Conservation (phyloP, 2,888 invertebrate genomes). For the Noctua janthina region DNA sequence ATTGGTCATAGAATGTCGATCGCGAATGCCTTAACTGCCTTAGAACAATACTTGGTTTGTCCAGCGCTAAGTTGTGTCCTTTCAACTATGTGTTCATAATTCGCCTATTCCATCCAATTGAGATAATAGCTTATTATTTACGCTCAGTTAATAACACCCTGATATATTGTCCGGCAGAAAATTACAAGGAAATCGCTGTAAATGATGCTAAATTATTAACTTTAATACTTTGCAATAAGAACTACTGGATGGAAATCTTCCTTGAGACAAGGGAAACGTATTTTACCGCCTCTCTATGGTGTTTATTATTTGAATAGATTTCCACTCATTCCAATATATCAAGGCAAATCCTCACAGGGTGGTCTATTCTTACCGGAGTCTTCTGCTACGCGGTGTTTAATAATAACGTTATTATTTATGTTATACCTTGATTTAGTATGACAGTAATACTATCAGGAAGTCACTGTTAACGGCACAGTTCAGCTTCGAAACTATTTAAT, state of each 20-base stretch:
- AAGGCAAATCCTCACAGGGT: slow-evolving; percentile 22
- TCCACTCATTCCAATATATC: not conserved
- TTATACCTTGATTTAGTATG: slow-evolving; percentile 56
- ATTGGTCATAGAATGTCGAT: slow-evolving; percentile 73
- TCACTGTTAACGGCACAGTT: slow-evolving; percentile 39
- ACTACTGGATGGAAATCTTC: slow-evolving; percentile 4
- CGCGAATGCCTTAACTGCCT: slow-evolving; percentile 63
- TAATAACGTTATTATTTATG: slow-evolving; percentile 54
- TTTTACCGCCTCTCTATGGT: not conserved
- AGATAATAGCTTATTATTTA: slow-evolving; percentile 61
- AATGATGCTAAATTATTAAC: slow-evolving; percentile 16
- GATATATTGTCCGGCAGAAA: slow-evolving; percentile 46
- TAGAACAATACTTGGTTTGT: slow-evolving; percentile 71
- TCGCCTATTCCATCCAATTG: slow-evolving; percentile 57
- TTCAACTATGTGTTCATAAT: slow-evolving; percentile 67
- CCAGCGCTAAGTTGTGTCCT: slow-evolving; percentile 70
- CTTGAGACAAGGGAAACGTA: not conserved
- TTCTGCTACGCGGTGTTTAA: slow-evolving; percentile 35
- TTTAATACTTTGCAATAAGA: not conserved
- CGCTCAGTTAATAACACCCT: slow-evolving; percentile 46
- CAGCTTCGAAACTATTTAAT: slow-evolving; percentile 52
- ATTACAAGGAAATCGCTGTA: slow-evolving; percentile 47
- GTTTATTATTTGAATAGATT: slow-evolving; percentile 26
- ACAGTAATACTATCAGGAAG: slow-evolving; percentile 55
- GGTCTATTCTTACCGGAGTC: slow-evolving; percentile 32